phyloP scores from a whole-genome alignment of 1,140 invertebrate species.

The Aphelenchoides fujianensis region DNA sequence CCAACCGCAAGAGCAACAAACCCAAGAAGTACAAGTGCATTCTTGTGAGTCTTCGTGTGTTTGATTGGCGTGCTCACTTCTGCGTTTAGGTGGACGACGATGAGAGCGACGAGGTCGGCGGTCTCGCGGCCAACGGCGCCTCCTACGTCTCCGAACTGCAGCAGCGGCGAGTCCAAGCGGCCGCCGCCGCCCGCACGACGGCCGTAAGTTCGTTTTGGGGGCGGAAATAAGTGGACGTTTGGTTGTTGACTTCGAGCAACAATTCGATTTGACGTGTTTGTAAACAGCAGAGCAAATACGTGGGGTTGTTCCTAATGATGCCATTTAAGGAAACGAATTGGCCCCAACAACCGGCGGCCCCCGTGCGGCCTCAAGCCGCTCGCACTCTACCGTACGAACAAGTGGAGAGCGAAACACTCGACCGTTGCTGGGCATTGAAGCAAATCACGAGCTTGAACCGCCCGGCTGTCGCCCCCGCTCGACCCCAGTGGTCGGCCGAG shows the following conservation, averaged over 20 bases:
- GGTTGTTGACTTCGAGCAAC: neutral
- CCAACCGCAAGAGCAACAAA: neutral
- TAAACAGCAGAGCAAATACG: no score
- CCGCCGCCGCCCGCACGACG: neutral
- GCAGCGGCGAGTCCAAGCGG: neutral
- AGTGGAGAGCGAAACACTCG: neutral
- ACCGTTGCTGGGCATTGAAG: constrained; percentile 11
- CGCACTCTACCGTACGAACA: neutral
- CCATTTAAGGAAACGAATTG: constrained; percentile 8
- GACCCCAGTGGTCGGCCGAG: neutral
- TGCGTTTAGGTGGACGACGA: constrained; percentile 1
- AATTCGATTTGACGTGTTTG: neutral
- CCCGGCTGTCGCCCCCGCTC: neutral
- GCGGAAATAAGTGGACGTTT: neutral
- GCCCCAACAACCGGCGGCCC: neutral
- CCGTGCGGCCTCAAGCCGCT: neutral
- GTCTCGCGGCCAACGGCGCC: neutral
- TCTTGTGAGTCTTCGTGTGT: neutral
- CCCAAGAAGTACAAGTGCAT: neutral
- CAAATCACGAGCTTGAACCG: constrained; percentile 10
- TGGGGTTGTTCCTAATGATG: no score
- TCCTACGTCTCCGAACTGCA: neutral
- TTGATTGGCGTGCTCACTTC: neutral
- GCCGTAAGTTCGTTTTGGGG: constrained; percentile 4
- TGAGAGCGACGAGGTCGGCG: neutral